Percentiles rank a stretch among this genome's conserved stretches.
Evolutionary conservation across 2,797 vertebrate species (phyloP).

Genomic region (Muraenolepis orangiensis): DNA sequence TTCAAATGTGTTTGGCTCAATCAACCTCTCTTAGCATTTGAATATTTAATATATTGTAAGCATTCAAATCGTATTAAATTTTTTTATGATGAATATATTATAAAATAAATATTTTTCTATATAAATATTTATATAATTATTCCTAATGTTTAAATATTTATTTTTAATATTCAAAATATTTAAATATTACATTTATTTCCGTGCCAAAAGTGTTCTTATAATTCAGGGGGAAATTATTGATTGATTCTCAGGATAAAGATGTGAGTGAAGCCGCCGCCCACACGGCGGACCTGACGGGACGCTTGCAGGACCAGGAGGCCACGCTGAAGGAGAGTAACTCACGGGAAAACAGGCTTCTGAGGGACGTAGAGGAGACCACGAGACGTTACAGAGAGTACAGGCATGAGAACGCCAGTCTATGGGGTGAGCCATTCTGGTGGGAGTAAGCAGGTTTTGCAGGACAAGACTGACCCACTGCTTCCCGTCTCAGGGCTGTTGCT

Average conservation of each 20-base stretch:
- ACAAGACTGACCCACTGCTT: neutral
- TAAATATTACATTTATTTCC: neutral
- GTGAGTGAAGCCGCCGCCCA: slow-evolving; percentile 77
- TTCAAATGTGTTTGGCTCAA: neutral
- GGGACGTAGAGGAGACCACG: slow-evolving; percentile 75
- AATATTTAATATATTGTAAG: neutral
- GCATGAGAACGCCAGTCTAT: slow-evolving; percentile 69
- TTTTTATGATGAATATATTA: no score
- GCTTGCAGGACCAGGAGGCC: slow-evolving; percentile 69
- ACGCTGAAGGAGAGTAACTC: slow-evolving; percentile 60
- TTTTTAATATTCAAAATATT: neutral
- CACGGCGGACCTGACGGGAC: slow-evolving; percentile 72
- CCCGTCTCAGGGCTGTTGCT: neutral
- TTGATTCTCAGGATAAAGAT: slow-evolving; percentile 77
- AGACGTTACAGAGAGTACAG: slow-evolving; percentile 65
- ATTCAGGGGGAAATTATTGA: neutral
- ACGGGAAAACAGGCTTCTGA: slow-evolving; percentile 63
- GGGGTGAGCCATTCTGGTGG: slow-evolving; percentile 65
- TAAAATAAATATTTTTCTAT: neutral
- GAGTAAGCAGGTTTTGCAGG: neutral
- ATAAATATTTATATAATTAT: neutral
- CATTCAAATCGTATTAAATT: no score
- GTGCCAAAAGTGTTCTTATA: neutral
- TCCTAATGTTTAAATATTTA: neutral
- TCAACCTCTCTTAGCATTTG: neutral